phyloP scores from a whole-genome alignment of 53 echinoderm and acorn worm species.

The Mesocentrotus franciscanus region DNA sequence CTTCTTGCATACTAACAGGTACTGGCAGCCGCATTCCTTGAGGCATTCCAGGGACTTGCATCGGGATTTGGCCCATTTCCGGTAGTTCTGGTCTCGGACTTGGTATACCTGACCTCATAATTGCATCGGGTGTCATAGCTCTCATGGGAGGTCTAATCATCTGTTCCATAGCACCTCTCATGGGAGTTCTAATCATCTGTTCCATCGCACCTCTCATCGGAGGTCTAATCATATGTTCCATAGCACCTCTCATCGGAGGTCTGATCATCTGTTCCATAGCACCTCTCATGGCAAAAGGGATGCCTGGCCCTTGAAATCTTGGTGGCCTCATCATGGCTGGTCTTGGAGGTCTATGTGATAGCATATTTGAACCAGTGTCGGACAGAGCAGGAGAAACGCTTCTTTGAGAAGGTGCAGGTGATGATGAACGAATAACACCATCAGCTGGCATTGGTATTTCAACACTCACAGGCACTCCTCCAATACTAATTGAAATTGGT shows the following conservation, averaged over 20 bases:
- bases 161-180: background rate
- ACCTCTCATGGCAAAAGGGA: constrained; percentile 12
- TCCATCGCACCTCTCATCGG: background rate
- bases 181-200: constrained; percentile 20
- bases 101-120: background rate
- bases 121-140: constrained; percentile 19
- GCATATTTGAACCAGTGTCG: constrained; percentile 14
- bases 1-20: constrained; percentile 52
- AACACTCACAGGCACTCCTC: constrained; percentile 65
- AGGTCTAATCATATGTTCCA: constrained; percentile 16
- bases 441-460: constrained; percentile 66
- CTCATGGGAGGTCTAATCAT: constrained; percentile 56
- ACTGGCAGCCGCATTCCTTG: constrained; percentile 39
- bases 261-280: constrained; percentile 42
- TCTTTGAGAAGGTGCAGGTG: constrained; percentile 45
- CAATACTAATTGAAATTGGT: constrained; percentile 64
- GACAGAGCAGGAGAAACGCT: constrained; percentile 23
- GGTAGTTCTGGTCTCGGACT: constrained; percentile 13
- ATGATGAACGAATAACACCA: constrained; percentile 58
- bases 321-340: constrained; percentile 16
- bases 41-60: constrained; percentile 31
- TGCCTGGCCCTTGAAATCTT: constrained; percentile 38
- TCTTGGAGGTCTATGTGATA: constrained; percentile 15
- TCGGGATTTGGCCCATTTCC: background rate
- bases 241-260: constrained; percentile 9